These are phyloP conservation scores for Syngnathus floridae DNA, from an alignment of 2,113 vertebrate genomes.

Conservation along the genomic window DNA sequence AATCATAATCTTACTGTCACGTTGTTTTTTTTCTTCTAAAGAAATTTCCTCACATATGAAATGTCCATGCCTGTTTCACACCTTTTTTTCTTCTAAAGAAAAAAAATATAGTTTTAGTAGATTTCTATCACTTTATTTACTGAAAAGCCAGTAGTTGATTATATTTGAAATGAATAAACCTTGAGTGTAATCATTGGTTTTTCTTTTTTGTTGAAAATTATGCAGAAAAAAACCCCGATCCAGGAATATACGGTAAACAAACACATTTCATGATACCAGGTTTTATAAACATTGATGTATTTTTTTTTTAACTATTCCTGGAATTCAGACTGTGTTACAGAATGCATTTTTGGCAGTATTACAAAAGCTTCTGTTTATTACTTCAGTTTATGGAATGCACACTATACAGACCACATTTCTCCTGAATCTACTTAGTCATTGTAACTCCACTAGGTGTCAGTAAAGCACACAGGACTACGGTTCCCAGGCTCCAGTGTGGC, in stretches of 20 bases:
- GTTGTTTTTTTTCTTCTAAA: slow-evolving; percentile 48
- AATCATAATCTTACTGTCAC: slow-evolving; percentile 63
- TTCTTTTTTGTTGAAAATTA: slow-evolving; percentile 32
- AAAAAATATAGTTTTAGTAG: slow-evolving; percentile 70
- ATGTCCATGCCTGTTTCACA: slow-evolving; percentile 57
- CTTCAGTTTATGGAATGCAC: not conserved
- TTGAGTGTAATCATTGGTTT: slow-evolving; percentile 65
- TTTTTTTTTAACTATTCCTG: not conserved
- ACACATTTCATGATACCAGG: not conserved
- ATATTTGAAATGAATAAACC: slow-evolving; percentile 78
- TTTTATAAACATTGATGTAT: not conserved
- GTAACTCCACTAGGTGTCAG: slow-evolving; percentile 62
- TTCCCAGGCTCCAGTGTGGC: slow-evolving; percentile 28
- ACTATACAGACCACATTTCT: not conserved
- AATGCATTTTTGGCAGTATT: not conserved
- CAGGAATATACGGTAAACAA: not conserved
- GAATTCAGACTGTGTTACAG: not conserved
- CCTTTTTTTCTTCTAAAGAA: slow-evolving; percentile 64
- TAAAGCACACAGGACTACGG: slow-evolving; percentile 39
- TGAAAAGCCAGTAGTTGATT: slow-evolving; percentile 75
- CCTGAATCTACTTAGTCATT: not conserved
- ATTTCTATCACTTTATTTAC: slow-evolving; percentile 79
- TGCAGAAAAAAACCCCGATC: not conserved
- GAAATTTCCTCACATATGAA: slow-evolving; percentile 43
- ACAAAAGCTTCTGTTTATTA: not conserved